Evolutionary conservation across 2,888 invertebrate species (phyloP).

Genomic region (Tetrapedia diversipes): DNA sequence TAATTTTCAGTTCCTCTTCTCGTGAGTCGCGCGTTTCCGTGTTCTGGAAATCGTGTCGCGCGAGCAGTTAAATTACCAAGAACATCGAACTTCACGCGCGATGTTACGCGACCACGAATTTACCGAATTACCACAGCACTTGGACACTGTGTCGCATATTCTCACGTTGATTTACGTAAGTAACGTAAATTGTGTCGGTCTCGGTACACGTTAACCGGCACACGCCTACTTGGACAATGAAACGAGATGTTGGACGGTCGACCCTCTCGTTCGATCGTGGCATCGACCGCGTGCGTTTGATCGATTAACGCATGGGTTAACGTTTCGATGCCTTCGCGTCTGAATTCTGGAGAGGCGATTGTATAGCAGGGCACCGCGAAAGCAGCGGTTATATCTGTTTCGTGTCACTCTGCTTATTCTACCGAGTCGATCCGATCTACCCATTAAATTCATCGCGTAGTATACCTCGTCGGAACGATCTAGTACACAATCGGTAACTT

Average conservation of each 20-base stretch:
- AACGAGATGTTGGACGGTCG: conserved; percentile 7
- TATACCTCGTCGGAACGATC: background rate
- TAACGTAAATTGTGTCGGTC: conserved; percentile 34
- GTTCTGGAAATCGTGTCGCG: background rate
- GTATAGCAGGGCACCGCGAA: too few relatives aligned
- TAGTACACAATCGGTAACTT: conserved; percentile 3
- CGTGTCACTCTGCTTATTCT: background rate
- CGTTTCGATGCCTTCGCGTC: background rate
- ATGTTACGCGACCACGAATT: background rate
- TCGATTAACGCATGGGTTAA: background rate
- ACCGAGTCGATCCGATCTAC: background rate
- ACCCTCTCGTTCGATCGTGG: background rate
- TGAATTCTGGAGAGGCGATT: background rate
- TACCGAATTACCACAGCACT: background rate
- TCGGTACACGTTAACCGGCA: conserved; percentile 23
- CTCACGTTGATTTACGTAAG: conserved; percentile 47
- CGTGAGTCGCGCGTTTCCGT: background rate
- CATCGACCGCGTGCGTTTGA: background rate
- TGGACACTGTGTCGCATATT: conserved; percentile 11
- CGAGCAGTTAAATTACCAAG: conserved; percentile 11
- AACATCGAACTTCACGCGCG: background rate
- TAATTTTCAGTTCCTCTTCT: conserved; percentile 1
- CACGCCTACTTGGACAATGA: conserved; percentile 34
- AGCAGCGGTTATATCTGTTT: too few relatives aligned
- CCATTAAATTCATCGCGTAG: too few relatives aligned